Evolutionary conservation across 2,797 vertebrate genomes (phyloP).

Genomic region (Lacerta viridis): DNA sequence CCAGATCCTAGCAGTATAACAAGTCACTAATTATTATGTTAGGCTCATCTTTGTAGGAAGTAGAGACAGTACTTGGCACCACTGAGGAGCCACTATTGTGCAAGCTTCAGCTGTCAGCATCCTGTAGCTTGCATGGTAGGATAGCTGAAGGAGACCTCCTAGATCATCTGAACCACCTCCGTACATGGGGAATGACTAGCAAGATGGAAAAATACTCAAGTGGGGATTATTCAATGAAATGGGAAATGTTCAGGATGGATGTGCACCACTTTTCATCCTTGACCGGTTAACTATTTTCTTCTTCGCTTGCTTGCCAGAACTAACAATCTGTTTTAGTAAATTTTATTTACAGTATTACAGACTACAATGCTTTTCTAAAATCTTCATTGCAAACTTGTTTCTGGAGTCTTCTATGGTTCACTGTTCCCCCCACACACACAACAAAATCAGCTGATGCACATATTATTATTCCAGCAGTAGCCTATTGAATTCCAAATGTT

Average conservation of each 20-base stretch:
- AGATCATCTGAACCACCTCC: no score
- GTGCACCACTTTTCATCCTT: not conserved
- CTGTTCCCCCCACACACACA: not conserved
- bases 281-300: not conserved
- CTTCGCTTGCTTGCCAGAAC: not conserved
- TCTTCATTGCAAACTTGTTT: not conserved
- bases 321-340: no score
- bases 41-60: slow-evolving; percentile 60
- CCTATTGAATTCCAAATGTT: not conserved
- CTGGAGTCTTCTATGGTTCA: not conserved
- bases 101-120: slow-evolving; percentile 45
- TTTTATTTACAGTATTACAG: not conserved
- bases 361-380: not conserved
- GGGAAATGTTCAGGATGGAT: not conserved
- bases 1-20: slow-evolving; percentile 64
- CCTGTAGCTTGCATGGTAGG: slow-evolving; percentile 3
- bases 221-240: not conserved
- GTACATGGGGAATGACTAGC: not conserved
- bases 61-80: slow-evolving; percentile 58
- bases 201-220: not conserved
- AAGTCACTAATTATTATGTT: slow-evolving; percentile 72
- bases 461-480: not conserved
- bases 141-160: not conserved
- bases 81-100: slow-evolving; percentile 49
- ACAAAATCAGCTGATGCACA: not conserved